phyloP scores from a whole-genome alignment of 2,113 vertebrate genomes.

The Australoheros scitulus region DNA sequence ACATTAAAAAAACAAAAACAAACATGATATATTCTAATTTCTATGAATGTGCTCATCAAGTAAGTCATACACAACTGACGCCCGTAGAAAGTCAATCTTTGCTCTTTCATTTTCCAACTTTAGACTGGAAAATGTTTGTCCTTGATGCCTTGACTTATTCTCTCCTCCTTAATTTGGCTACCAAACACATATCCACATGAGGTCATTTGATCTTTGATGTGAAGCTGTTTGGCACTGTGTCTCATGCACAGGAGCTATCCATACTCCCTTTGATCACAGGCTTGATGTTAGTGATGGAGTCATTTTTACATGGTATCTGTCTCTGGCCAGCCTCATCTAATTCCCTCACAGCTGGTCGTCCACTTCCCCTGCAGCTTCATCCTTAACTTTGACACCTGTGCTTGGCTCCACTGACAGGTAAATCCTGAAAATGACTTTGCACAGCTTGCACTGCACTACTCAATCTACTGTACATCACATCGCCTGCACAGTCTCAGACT shows the following conservation, averaged over 20 bases:
- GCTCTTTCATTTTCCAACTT: conserved; percentile 16
- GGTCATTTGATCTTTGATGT: conserved; percentile 62
- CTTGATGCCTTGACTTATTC: conserved; percentile 31
- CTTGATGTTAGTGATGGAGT: conserved; percentile 42
- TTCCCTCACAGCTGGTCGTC: conserved; percentile 47
- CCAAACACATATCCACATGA: conserved; percentile 33
- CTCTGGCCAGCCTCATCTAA: conserved; percentile 15
- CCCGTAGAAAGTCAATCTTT: background rate
- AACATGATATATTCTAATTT: background rate
- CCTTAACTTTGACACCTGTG: conserved; percentile 53
- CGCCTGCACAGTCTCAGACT: conserved; percentile 33
- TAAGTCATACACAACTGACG: background rate
- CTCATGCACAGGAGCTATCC: conserved; percentile 23
- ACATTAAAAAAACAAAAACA: background rate
- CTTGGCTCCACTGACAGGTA: conserved; percentile 44
- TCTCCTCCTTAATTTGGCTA: conserved; percentile 50
- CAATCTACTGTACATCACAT: conserved; percentile 29
- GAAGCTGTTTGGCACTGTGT: conserved; percentile 40
- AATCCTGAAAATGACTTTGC: conserved; percentile 22
- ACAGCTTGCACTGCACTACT: conserved; percentile 28
- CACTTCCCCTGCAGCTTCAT: conserved; percentile 24
- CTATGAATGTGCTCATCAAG: background rate
- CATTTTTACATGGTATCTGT: conserved; percentile 18
- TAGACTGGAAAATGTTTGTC: conserved; percentile 8
- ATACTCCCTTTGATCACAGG: conserved; percentile 44